phyloP scores from a whole-genome alignment of 1,140 invertebrate genomes.

The Drosophila murphyi region DNA sequence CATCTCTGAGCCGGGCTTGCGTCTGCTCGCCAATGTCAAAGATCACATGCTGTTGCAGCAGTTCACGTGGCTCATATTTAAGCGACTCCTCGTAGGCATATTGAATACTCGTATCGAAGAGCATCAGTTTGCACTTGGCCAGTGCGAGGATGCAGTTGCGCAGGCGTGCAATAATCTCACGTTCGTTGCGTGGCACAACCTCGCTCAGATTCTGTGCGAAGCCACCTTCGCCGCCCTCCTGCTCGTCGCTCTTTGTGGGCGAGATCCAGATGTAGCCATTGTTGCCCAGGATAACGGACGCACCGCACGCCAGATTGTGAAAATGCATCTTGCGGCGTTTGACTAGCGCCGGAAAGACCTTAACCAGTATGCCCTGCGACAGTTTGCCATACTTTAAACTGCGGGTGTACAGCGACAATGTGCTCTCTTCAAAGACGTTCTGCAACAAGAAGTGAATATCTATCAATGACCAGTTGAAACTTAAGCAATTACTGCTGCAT shows the following conservation, averaged over 20 bases:
- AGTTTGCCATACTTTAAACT: conserved; percentile 99
- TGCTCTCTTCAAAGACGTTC: conserved; percentile 95
- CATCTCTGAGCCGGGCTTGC: conserved; percentile 86
- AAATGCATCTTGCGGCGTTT: conserved; percentile 98
- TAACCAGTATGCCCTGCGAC: conserved; percentile 93
- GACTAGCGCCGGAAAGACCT: conserved; percentile 96
- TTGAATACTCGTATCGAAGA: conserved; percentile 96
- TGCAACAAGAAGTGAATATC: conserved; percentile 79
- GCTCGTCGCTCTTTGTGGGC: conserved; percentile 88
- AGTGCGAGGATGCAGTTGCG: conserved; percentile 95
- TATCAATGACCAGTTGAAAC: background rate
- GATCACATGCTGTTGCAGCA: conserved; percentile 93
- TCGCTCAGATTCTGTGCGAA: conserved; percentile 92
- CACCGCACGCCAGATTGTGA: conserved; percentile 95
- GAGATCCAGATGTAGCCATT: conserved; percentile 99
- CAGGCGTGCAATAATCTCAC: conserved; percentile 93
- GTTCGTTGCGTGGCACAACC: conserved; percentile 88
- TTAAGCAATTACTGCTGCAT: background rate
- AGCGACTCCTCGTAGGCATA: conserved; percentile 96
- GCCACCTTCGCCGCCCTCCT: conserved; percentile 90
- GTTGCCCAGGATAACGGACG: conserved; percentile 96
- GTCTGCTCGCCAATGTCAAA: conserved; percentile 90
- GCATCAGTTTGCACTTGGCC: conserved; percentile 92
- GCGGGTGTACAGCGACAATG: conserved; percentile 96
- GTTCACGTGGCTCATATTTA: conserved; percentile 91